Evolutionary conservation across 2,113 vertebrate species (phyloP).

Genomic region (Ailurus styani): DNA sequence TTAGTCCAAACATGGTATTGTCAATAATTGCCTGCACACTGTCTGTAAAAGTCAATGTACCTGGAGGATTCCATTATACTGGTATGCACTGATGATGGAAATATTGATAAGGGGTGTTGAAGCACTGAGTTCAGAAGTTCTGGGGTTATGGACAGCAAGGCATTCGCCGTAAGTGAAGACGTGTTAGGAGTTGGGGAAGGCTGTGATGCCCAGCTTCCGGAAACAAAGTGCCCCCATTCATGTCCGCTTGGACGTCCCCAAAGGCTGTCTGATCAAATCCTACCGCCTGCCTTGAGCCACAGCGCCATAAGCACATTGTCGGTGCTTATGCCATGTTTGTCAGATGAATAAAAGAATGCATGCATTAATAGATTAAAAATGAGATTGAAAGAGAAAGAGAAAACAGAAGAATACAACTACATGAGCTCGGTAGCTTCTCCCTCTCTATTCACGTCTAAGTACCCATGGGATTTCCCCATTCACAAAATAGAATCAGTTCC

Average conservation of each 20-base stretch:
- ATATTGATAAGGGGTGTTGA: background rate
- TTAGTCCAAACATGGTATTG: background rate
- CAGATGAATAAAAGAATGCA: background rate
- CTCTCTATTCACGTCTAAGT: background rate
- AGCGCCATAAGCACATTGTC: background rate
- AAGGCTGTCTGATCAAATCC: background rate
- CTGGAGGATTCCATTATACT: background rate
- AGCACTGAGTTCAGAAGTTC: background rate
- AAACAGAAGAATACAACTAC: background rate
- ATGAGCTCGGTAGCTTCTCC: background rate
- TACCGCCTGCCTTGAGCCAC: background rate
- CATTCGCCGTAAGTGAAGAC: background rate
- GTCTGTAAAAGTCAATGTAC: background rate
- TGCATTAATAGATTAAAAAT: background rate
- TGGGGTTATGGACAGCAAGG: too few species aligned
- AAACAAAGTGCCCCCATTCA: background rate
- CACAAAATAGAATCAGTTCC: background rate
- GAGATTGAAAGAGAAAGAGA: background rate
- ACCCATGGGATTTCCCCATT: background rate
- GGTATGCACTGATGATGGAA: background rate
- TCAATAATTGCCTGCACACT: background rate
- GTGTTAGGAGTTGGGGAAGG: background rate
- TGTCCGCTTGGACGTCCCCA: background rate
- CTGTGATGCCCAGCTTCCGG: too few species aligned
- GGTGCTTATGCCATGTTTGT: background rate